Base-by-base conservation (phyloP, 2,888 invertebrate genomes). In the Galerucella nymphaeae region DNA sequence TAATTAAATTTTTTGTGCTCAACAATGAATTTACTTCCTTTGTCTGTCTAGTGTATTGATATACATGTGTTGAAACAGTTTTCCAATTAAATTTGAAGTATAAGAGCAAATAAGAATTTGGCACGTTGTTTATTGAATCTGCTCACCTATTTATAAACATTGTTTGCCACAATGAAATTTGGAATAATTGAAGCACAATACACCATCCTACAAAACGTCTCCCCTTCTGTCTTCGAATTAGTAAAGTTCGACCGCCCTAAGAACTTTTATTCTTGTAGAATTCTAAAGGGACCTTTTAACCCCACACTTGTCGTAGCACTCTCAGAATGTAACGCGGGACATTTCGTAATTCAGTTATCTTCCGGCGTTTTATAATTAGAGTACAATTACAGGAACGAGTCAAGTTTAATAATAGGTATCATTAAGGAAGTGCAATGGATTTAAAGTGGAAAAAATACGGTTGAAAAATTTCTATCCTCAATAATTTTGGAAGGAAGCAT, bases 331-430 rank as follows among this genome's bases (percentile, higher is more conserved):
- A 70, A 55, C 38, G 59, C 63, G 20, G 61, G 57, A 66, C 71
- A 65, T 74, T 74, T 59, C 67, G 71, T 76, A 76, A 76, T 76
- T 73, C 58, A 76, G 73, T 76, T 74, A 74, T 74, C 69, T 62
- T 68, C 68, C 64, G 72, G 58, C 50, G 66, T 59, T 67, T 41
- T n/a, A 76, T 76, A 72, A 76, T 72, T 74, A 68, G 53, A 72
- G 69, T 64, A 72, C 74, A 74, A 76, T 72, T 67, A 71, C 70
- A 66, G 65, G 67, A 64, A 64, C 59, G 66, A 62, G 58, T 75
- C 67, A 62, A 61, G 50, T 65, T 71, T 72, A 76, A 76, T 74
- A 76, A 76, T 74, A 72, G 74, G 74, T 59, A 66, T 72, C 70
- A 67, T 74, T 70, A 59, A 57, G 62, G 55, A 63, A 30, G 53